Base-by-base conservation (phyloP, 2,888 invertebrate species). In the Metallyticus violacea region DNA sequence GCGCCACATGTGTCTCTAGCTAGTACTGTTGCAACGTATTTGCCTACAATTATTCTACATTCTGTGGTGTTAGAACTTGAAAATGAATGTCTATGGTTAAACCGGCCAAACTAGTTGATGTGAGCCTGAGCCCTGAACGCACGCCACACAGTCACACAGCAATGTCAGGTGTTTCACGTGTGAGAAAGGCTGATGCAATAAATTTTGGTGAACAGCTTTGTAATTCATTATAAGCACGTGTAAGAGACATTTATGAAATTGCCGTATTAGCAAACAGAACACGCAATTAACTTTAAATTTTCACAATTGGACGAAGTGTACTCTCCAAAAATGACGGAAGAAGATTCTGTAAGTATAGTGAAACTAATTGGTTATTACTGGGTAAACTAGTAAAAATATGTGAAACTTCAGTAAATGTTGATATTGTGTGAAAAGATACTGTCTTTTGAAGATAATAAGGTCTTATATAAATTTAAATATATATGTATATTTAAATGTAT, bases 151-250 rank as follows among this genome's bases (percentile, higher is more conserved):
- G 15, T 62, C 40, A 62, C 22, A 15, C 22, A 0, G 40, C 40
- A 62, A 22, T 62, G 6, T 62, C 15, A 22, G 40, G 2, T 15
- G 15, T 9, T 62, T 62, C 40, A 62, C 40, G 15, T 62, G 40
- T 62, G 40, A 62, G 78, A 79, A 86, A 85, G 78, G 88, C 87
- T 88, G 88, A 88, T 88, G 88, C 88, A 88, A 88, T 88, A 82
- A 25, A 22, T 26, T 81, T 81, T 77, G 77, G 30, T n/a, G 26
- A 7, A 81, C 40, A 81, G 81, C 30, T 28, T 81, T 81, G 62
- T 28, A 27, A 22, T 40, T 30, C 26, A 85, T 29, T 81, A n/a
- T 78, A 25, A 77, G 5, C 77, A 83, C 9, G 77, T 77, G 5
- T 62, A 15, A 83, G n/a, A 28, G 40, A n/a, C 2, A 22, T 7